Conservation (phyloP, 1,140 invertebrate species). For the Psix sp. region DNA sequence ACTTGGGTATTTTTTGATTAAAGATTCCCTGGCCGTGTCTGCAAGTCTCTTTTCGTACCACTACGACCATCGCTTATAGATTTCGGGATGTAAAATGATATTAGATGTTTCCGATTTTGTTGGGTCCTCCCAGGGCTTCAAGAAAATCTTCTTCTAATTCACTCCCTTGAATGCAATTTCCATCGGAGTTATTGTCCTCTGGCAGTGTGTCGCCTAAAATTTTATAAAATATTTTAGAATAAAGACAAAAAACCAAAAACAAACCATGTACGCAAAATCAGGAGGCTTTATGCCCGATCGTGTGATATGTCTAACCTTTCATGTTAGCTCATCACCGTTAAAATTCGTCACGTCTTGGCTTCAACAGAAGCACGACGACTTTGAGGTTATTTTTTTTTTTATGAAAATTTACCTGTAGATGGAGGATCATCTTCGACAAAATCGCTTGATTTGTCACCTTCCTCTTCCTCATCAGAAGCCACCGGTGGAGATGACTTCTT, state of each 20-base stretch:
- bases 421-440: too few relatives aligned
- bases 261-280: neutral
- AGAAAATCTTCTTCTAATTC: neutral
- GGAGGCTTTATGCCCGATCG: neutral
- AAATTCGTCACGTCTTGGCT: too few relatives aligned
- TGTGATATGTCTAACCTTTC: slow-evolving; percentile 3
- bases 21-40: slow-evolving; percentile 6
- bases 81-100: slow-evolving; percentile 6
- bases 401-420: too few relatives aligned
- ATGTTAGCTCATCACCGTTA: slow-evolving; percentile 2
- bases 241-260: neutral
- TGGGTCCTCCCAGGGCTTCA: slow-evolving; percentile 1
- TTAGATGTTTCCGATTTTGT: slow-evolving; percentile 1
- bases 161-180: neutral
- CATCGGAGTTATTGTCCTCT: neutral
- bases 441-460: too few relatives aligned
- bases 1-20: slow-evolving; percentile 8
- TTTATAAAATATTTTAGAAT: neutral
- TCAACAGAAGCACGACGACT: too few relatives aligned
- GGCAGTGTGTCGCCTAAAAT: neutral
- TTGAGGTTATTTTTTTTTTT: too few relatives aligned
- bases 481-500: too few relatives aligned
- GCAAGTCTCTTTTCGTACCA: slow-evolving; percentile 7
- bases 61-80: slow-evolving; percentile 9
- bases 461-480: too few relatives aligned